A percentile compares a stretch with the other conserved stretches of the same genome.
These are phyloP conservation scores for Branchipolynoe longqiensis DNA, from an alignment of 2,888 invertebrate genomes.

Conservation along the genomic window DNA sequence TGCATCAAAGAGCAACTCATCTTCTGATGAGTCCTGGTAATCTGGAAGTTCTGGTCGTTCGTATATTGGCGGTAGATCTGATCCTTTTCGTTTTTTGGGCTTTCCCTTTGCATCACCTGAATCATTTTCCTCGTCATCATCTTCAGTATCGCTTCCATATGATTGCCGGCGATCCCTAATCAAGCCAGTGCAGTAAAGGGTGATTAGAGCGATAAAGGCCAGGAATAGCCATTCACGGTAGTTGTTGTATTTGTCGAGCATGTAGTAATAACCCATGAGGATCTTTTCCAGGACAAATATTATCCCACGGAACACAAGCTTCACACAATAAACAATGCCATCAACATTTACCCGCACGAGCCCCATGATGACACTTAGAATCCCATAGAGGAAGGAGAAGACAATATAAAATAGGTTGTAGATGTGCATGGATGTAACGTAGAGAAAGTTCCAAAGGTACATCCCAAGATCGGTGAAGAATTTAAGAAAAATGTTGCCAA, in stretches of 20 bases:
- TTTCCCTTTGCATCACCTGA: constrained; percentile 21
- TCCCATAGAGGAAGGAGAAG: constrained; percentile 62
- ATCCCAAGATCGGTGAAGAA: constrained; percentile 65
- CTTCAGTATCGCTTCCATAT: constrained; percentile 1
- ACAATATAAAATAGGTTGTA: constrained; percentile 65
- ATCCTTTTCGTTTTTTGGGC: constrained; percentile 17
- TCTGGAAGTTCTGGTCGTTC: constrained; percentile 50
- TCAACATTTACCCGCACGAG: constrained; percentile 57
- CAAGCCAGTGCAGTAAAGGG: constrained; percentile 67
- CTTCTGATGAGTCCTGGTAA: neutral
- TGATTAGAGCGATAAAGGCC: constrained; percentile 64
- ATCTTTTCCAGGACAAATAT: constrained; percentile 66
- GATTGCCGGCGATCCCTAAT: constrained; percentile 61
- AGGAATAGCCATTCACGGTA: constrained; percentile 69
- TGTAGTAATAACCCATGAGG: constrained; percentile 65
- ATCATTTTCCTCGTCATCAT: constrained; percentile 33
- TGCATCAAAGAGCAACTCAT: constrained; percentile 32
- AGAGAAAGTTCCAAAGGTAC: constrained; percentile 63
- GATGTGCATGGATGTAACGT: constrained; percentile 58
- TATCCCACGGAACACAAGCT: constrained; percentile 63
- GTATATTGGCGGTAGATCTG: constrained; percentile 41
- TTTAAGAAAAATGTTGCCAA: constrained; percentile 63
- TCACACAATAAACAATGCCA: constrained; percentile 60
- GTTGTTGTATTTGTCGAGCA: constrained; percentile 68
- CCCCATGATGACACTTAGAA: constrained; percentile 58